Evolutionary conservation across 2,113 vertebrate species (phyloP).

Genomic region (Hymenochirus boettgeri): DNA sequence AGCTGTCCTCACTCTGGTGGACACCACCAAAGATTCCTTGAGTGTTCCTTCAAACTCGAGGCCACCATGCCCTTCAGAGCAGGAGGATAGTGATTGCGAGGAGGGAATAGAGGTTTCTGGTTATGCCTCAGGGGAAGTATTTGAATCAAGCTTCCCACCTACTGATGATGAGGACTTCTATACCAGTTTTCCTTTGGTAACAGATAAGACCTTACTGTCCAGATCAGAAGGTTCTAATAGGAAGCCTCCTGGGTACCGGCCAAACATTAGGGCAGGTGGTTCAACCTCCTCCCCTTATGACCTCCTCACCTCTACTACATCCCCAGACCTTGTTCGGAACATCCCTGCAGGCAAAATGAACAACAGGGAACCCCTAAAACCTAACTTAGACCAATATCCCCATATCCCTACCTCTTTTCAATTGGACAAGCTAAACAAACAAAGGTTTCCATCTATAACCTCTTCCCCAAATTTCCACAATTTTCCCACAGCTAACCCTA

Average conservation of each 20-base stretch:
- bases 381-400: slow-evolving; percentile 75
- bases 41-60: slow-evolving; percentile 60
- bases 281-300: slow-evolving; percentile 63
- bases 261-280: slow-evolving; percentile 60
- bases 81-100: slow-evolving; percentile 83
- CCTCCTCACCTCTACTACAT: slow-evolving; percentile 64
- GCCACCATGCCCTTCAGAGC: slow-evolving; percentile 80
- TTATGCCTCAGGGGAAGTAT: slow-evolving; percentile 85
- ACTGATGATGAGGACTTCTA: slow-evolving; percentile 93
- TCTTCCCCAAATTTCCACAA: slow-evolving; percentile 81
- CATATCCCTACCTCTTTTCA: slow-evolving; percentile 78
- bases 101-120: slow-evolving; percentile 87
- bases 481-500: slow-evolving; percentile 90
- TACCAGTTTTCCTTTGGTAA: slow-evolving; percentile 85
- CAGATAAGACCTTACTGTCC: slow-evolving; percentile 84
- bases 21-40: slow-evolving; percentile 85
- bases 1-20: slow-evolving; percentile 77
- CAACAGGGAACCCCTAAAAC: slow-evolving; percentile 68
- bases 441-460: slow-evolving; percentile 76
- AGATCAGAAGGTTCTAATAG: slow-evolving; percentile 59
- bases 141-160: slow-evolving; percentile 75
- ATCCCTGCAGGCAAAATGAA: slow-evolving; percentile 90
- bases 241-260: slow-evolving; percentile 65
- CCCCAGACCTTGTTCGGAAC: slow-evolving; percentile 68
- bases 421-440: slow-evolving; percentile 65